A percentile compares a stretch with the other conserved stretches of the same genome.
Conservation (phyloP, 1,140 invertebrate genomes). For the Monomorium pharaonis region DNA sequence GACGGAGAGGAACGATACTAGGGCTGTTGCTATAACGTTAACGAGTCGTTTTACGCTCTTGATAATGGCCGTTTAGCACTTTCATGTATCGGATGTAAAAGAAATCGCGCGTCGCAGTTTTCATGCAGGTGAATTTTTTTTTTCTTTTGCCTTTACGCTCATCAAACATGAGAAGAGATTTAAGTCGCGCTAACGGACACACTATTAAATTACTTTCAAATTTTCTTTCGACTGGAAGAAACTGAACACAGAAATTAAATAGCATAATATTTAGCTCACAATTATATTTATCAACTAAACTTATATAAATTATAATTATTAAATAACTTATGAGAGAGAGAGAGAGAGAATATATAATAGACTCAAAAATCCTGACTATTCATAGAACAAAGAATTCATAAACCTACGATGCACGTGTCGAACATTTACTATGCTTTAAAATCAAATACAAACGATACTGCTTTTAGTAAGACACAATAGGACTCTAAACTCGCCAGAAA, state of each 20-base stretch:
- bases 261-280: background rate
- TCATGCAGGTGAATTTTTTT: background rate
- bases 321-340: too few species aligned
- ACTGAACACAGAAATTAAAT: background rate
- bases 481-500: background rate
- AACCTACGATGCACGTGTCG: background rate
- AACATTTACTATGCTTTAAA: background rate
- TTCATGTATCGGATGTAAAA: conserved; percentile 5
- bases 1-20: conserved; percentile 54
- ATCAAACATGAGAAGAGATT: background rate
- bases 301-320: too few species aligned
- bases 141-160: background rate
- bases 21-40: conserved; percentile 25
- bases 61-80: conserved; percentile 55
- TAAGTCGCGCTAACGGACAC: background rate
- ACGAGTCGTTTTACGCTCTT: conserved; percentile 36
- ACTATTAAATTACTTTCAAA: background rate
- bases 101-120: background rate
- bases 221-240: background rate
- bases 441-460: background rate
- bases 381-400: background rate
- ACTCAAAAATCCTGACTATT: background rate
- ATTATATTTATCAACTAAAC: too few species aligned
- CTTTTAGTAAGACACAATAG: background rate
- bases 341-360: too few species aligned